phyloP scores from a whole-genome alignment of 2,888 invertebrate species.

The Cotesia congregata region DNA sequence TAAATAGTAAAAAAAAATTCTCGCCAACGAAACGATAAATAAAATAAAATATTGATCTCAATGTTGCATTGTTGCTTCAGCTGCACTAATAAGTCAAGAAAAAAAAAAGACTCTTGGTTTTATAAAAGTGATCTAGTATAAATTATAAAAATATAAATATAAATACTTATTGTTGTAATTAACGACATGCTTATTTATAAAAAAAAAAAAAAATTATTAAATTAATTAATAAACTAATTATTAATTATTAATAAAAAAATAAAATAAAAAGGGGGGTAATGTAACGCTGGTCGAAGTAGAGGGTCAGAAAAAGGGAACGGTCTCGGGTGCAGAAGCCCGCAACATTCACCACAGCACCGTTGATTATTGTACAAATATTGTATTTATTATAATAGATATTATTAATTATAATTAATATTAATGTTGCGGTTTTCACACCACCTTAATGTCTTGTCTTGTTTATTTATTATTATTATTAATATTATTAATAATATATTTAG shows the following conservation, averaged over 20 bases:
- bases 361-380: slow-evolving; percentile 71
- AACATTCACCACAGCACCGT: slow-evolving; percentile 67
- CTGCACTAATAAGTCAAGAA: background rate
- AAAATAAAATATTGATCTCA: slow-evolving; percentile 22
- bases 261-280: slow-evolving; percentile 36
- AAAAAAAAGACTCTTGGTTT: background rate
- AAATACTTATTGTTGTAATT: background rate
- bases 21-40: slow-evolving; percentile 18
- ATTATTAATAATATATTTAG: slow-evolving; percentile 51
- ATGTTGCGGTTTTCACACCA: slow-evolving; percentile 67
- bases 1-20: slow-evolving; percentile 45
- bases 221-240: slow-evolving; percentile 32
- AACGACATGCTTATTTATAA: background rate
- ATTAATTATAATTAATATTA: slow-evolving; percentile 69
- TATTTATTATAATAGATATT: slow-evolving; percentile 70
- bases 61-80: background rate
- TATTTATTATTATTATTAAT: slow-evolving; percentile 41
- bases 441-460: slow-evolving; percentile 62
- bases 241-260: slow-evolving; percentile 32
- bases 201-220: slow-evolving; percentile 15
- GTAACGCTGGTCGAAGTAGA: slow-evolving; percentile 16
- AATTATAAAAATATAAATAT: no score
- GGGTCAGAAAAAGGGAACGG: slow-evolving; percentile 33
- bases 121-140: background rate
- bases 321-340: slow-evolving; percentile 52